Percentiles rank a stretch among this genome's conserved stretches.
phyloP scores from a whole-genome alignment of 2,113 vertebrate genomes.

The Embiotoca jacksoni region DNA sequence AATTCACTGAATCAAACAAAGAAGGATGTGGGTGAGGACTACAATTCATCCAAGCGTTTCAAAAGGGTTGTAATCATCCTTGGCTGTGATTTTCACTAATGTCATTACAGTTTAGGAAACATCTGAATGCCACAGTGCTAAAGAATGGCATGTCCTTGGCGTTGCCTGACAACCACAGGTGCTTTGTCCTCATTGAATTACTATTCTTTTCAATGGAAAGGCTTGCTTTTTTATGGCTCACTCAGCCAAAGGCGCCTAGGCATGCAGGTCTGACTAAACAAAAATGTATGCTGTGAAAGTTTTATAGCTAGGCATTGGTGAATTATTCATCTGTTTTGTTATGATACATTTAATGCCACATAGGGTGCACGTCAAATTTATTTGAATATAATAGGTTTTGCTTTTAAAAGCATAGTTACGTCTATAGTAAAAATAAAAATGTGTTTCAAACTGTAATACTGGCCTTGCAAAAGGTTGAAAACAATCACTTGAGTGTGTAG shows the following conservation, averaged over 20 bases:
- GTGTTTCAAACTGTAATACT: no score
- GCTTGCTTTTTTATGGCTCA: constrained; percentile 26
- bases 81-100: constrained; percentile 53
- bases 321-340: no score
- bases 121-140: constrained; percentile 60
- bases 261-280: constrained; percentile 5
- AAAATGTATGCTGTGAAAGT: constrained; percentile 20
- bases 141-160: constrained; percentile 80
- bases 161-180: constrained; percentile 81
- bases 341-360: no score
- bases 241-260: not conserved
- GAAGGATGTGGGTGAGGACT: constrained; percentile 36
- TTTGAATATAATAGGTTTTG: no score
- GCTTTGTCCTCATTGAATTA: constrained; percentile 75
- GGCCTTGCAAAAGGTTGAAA: no score
- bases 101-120: constrained; percentile 63
- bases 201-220: constrained; percentile 56
- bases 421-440: no score
- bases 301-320: not conserved
- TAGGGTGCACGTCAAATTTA: no score
- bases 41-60: constrained; percentile 44
- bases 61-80: constrained; percentile 63
- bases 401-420: no score
- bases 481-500: not conserved
- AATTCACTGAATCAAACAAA: constrained; percentile 54